Evolutionary conservation across 2,888 invertebrate genomes (phyloP).

Genomic region (Plagiodera versicolora): DNA sequence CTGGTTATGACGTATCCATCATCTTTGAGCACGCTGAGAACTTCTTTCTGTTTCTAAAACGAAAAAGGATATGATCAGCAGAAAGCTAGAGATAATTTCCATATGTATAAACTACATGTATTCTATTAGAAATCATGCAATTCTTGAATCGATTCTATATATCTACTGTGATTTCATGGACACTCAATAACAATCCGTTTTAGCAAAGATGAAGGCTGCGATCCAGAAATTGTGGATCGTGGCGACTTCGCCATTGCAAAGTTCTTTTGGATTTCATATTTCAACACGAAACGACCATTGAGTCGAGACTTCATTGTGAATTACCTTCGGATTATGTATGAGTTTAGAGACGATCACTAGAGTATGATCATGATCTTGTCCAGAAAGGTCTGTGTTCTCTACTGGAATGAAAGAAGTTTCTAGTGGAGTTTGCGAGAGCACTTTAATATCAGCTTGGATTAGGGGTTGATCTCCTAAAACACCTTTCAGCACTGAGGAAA

Average conservation of each 20-base stretch:
- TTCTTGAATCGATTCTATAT: too few relatives aligned
- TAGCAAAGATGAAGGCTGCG: too few relatives aligned
- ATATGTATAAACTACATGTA: too few relatives aligned
- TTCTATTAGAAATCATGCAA: too few relatives aligned
- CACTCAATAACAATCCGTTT: too few relatives aligned
- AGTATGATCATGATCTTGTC: too few relatives aligned
- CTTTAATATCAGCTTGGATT: slow-evolving; percentile 65
- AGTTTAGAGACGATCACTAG: slow-evolving; percentile 51
- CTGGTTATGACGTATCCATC: slow-evolving; percentile 65
- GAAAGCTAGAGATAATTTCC: too few relatives aligned
- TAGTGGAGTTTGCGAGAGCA: slow-evolving; percentile 43
- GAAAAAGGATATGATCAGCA: neutral
- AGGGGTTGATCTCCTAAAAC: slow-evolving; percentile 69
- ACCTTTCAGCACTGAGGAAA: slow-evolving; percentile 61
- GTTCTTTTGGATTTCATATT: too few relatives aligned
- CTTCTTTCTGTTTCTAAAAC: slow-evolving; percentile 30
- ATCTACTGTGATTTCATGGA: too few relatives aligned
- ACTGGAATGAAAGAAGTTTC: slow-evolving; percentile 59
- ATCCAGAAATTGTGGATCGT: too few relatives aligned
- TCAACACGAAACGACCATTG: too few relatives aligned
- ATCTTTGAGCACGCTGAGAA: slow-evolving; percentile 48
- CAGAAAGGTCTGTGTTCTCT: slow-evolving; percentile 14
- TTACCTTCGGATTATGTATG: slow-evolving; percentile 51
- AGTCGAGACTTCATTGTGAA: slow-evolving; percentile 5
- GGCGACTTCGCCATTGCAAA: too few relatives aligned